Conservation (phyloP, 2,888 invertebrate genomes). For the Thecophora atra region DNA sequence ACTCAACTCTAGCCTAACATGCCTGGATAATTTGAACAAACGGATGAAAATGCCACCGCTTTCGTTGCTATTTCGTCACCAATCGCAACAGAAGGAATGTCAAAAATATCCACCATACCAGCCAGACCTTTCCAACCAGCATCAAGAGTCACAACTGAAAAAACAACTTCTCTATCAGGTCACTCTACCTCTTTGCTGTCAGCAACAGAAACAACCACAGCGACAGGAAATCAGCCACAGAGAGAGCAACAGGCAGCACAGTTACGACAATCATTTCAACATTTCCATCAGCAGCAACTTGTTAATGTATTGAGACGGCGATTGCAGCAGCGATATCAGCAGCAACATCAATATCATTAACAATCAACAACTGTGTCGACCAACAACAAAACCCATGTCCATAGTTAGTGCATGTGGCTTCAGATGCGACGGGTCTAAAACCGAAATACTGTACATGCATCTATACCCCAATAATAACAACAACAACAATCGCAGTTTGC, state of each 20-base stretch:
- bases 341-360: constrained; percentile 23
- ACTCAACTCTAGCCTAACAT: constrained; percentile 53
- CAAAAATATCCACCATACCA: constrained; percentile 22
- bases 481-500: constrained; percentile 27
- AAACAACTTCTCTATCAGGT: constrained; percentile 37
- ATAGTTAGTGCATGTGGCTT: constrained; percentile 22
- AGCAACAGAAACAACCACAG: constrained; percentile 30
- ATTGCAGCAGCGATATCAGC: constrained; percentile 31
- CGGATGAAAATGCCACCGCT: constrained; percentile 62
- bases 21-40: constrained; percentile 59
- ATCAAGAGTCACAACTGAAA: constrained; percentile 41
- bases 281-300: background rate
- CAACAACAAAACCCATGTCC: background rate
- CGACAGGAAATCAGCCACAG: background rate
- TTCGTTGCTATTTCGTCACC: constrained; percentile 57
- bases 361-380: constrained; percentile 1
- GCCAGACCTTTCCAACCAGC: constrained; percentile 31
- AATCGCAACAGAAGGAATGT: constrained; percentile 43
- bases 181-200: background rate
- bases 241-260: constrained; percentile 11
- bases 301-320: constrained; percentile 24
- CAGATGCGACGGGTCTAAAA: constrained; percentile 7
- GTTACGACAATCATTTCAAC: constrained; percentile 20
- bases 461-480: constrained; percentile 16
- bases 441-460: background rate